Conservation (phyloP, 2,888 invertebrate genomes). For the Lepidochrysops patricia region DNA sequence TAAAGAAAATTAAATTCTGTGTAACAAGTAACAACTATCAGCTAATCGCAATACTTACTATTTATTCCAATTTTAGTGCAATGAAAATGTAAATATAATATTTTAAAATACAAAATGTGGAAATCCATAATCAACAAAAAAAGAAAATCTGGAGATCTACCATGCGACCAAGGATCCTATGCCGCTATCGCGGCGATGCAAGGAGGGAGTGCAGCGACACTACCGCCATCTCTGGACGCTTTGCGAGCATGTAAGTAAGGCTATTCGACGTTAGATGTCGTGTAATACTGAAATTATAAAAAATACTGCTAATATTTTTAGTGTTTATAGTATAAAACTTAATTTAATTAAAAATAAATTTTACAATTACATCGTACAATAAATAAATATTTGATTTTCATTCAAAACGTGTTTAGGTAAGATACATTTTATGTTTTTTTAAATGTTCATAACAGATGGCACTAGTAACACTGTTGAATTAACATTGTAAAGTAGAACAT, state of each 20-base stretch:
- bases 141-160: slow-evolving; percentile 61
- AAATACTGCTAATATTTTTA: not conserved
- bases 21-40: not conserved
- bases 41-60: not conserved
- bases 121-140: slow-evolving; percentile 62
- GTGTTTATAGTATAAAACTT: too few relatives aligned
- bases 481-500: not conserved
- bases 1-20: too few relatives aligned
- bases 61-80: not conserved
- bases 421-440: too few relatives aligned
- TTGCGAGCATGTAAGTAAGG: slow-evolving; percentile 61
- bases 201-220: slow-evolving; percentile 62
- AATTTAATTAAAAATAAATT: too few relatives aligned
- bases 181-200: slow-evolving; percentile 64
- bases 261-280: slow-evolving; percentile 56
- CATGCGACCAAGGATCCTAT: slow-evolving; percentile 60
- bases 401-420: too few relatives aligned
- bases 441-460: not conserved
- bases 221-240: slow-evolving; percentile 70
- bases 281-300: not conserved
- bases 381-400: too few relatives aligned
- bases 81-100: slow-evolving; percentile 50
- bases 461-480: not conserved
- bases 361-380: too few relatives aligned
- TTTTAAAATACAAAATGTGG: slow-evolving; percentile 64